Evolutionary conservation across 1,140 invertebrate species (phyloP).

Genomic region (Formica selysi): DNA sequence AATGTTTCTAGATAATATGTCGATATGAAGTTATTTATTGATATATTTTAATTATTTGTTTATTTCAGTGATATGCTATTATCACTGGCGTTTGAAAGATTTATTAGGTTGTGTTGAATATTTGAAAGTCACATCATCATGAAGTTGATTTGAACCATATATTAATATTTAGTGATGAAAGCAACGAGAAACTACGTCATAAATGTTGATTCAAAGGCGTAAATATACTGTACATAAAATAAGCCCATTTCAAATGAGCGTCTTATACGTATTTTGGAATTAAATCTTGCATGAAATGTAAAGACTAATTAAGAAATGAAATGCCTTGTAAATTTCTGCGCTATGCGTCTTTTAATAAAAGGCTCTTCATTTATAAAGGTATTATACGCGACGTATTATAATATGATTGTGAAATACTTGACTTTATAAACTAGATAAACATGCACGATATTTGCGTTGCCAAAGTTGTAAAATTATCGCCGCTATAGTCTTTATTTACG

Average conservation of each 20-base stretch:
- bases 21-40: neutral
- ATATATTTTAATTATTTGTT: conserved; percentile 16
- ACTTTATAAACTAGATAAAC: conserved; percentile 15
- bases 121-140: neutral
- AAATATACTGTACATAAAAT: conserved; percentile 28
- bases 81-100: neutral
- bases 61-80: neutral
- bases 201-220: conserved; percentile 18
- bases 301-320: conserved; percentile 45
- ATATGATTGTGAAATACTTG: conserved; percentile 52
- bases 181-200: neutral
- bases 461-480: conserved; percentile 34
- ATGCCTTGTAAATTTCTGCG: conserved; percentile 17
- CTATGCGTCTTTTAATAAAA: conserved; percentile 48
- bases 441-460: neutral
- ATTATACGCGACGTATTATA: conserved; percentile 33
- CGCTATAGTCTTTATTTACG: conserved; percentile 32
- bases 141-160: conserved; percentile 14
- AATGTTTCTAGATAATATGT: conserved; percentile 1
- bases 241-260: conserved; percentile 17
- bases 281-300: conserved; percentile 45
- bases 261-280: conserved; percentile 40
- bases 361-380: conserved; percentile 24
- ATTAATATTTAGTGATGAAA: conserved; percentile 2
- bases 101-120: neutral